phyloP scores from a whole-genome alignment of 92 coral and sea anemone genomes.

The Metridium senile region DNA sequence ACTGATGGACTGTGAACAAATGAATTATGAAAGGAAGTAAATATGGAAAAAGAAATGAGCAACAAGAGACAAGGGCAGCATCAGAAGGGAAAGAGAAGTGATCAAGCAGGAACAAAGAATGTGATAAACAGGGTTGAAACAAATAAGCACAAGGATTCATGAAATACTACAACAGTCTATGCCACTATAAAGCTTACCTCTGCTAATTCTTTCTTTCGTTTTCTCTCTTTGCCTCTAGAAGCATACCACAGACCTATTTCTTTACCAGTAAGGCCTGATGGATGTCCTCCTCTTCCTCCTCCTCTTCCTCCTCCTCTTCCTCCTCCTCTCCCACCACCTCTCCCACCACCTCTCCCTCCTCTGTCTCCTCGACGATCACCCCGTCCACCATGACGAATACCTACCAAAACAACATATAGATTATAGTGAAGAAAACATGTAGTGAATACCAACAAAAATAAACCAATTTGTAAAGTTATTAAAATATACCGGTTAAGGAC shows the following conservation, averaged over 20 bases:
- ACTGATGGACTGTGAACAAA: no score
- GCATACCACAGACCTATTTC: conserved; percentile 86
- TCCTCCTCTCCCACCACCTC: conserved; percentile 13
- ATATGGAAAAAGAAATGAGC: no score
- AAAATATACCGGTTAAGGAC: no score
- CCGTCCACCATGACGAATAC: conserved; percentile 42
- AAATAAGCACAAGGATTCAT: no score
- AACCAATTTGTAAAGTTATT: no score
- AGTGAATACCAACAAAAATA: neutral
- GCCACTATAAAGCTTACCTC: no score
- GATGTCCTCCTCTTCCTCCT: conserved; percentile 57
- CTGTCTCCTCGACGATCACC: conserved; percentile 2
- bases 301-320: conserved; percentile 37
- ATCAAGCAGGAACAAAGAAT: no score
- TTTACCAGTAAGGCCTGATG: conserved; percentile 80
- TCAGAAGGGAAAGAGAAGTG: no score
- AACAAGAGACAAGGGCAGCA: no score
- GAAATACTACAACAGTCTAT: no score
- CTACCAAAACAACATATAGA: conserved; percentile 20
- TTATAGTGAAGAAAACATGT: neutral
- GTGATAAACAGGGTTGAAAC: no score
- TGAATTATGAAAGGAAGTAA: no score
- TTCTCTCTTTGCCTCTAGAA: conserved; percentile 56
- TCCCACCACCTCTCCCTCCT: conserved; percentile 31
- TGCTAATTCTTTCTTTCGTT: conserved; percentile 45